Evolutionary conservation across 2,113 vertebrate species (phyloP), one percentile per base, ranked within the genome.

Genomic region (Mesocricetus auratus): DNA sequence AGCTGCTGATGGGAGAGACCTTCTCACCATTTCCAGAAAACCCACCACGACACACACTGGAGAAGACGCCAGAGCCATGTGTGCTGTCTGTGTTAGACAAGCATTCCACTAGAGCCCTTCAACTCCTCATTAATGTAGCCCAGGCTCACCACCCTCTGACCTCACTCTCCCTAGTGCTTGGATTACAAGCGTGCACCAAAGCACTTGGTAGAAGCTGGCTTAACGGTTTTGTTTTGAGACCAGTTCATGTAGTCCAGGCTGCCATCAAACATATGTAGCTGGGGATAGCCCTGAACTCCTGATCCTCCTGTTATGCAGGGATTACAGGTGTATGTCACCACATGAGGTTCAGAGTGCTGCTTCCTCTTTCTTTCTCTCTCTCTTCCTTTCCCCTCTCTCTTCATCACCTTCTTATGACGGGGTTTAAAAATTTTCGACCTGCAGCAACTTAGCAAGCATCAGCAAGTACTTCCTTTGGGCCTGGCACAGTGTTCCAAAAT

Each of bases 11-110:
- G 39, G 83, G 83, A 83, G 87, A 53, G 36, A 15, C n/a, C 45
- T 69, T 69, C 17, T 75, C 7, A 77, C 22, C 42, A 93, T 78
- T 91, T 89, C 47, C 86, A 91, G 93, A 94, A 96, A 93, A 93
- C 60, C 39, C n/a, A 26, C 62, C 62, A 5, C 2, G 26, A 29
- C 10, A 16, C 75, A 29, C 75, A 19, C 4, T 53, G 33, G 17
- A 81, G 78, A 81, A 56, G 31, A 21, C 45, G 45, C 3, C 33
- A 53, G 78, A 31, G 33, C 36, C 22, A 16, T 13, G 22, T n/a
- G 21, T 58, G 21, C 78, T 24, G 22, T 24, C 33, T 21, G 42
- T 13, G n/a, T 29, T 16, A 29, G 22, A n/a, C n/a, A 62, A 83
- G 81, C 33, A 7, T 39, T 39, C 53, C 4, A 39, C 36, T 36